phyloP scores from a whole-genome alignment of 2,888 invertebrate species.

The Drosophila stalkeri region DNA sequence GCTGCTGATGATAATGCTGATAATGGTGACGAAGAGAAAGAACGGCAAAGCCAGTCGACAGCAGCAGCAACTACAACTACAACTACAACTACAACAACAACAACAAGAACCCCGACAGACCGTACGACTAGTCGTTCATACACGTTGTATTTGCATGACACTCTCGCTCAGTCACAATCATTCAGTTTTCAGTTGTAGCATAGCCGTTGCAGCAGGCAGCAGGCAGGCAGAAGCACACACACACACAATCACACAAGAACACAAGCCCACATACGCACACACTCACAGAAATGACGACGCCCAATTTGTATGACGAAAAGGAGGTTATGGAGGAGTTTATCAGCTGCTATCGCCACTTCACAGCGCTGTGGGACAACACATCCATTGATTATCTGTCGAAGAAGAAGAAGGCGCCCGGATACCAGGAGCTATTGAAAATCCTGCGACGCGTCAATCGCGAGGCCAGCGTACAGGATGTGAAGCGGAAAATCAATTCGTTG shows the following conservation, averaged over 20 bases:
- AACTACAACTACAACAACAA: background rate
- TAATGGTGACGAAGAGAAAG: background rate
- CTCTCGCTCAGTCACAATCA: constrained; percentile 45
- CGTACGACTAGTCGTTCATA: constrained; percentile 34
- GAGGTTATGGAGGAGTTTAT: constrained; percentile 68
- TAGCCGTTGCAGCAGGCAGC: constrained; percentile 8
- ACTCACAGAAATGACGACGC: constrained; percentile 17
- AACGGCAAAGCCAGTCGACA: constrained; percentile 1
- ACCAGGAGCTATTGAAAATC: constrained; percentile 57
- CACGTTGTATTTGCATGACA: constrained; percentile 46
- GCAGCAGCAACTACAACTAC: background rate
- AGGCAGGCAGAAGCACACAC: background rate
- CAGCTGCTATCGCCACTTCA: constrained; percentile 63
- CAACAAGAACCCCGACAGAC: background rate
- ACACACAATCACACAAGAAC: background rate
- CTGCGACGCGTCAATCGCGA: constrained; percentile 53
- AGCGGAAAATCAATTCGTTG: constrained; percentile 67
- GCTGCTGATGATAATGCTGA: background rate
- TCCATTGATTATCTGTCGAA: constrained; percentile 55
- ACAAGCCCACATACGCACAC: background rate
- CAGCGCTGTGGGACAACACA: constrained; percentile 57
- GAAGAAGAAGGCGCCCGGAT: constrained; percentile 56
- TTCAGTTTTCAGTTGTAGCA: constrained; percentile 36
- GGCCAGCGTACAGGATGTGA: constrained; percentile 55
- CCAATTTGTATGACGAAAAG: constrained; percentile 58